These are phyloP conservation scores for Odobenus rosmarus DNA, from an alignment of 2,113 vertebrate genomes.

Conservation along the genomic window DNA sequence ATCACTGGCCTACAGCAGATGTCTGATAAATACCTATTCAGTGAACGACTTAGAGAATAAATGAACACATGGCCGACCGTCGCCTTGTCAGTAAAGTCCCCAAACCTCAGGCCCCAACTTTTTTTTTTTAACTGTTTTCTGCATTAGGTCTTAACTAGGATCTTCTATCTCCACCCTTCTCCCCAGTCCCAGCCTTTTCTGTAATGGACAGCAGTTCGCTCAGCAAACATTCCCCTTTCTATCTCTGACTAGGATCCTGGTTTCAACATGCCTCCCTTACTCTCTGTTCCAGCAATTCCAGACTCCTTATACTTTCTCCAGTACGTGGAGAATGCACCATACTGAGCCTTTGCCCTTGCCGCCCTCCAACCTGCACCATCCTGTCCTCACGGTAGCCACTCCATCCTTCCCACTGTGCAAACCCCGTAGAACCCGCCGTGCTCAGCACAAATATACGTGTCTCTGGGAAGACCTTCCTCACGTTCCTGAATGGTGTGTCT, in stretches of 20 bases:
- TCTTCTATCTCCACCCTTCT: neutral
- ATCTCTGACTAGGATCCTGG: neutral
- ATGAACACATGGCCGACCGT: neutral
- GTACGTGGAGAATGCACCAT: too few relatives aligned
- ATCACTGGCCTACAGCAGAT: neutral
- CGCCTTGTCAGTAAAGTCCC: neutral
- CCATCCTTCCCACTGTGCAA: too few relatives aligned
- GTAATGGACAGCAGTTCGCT: neutral
- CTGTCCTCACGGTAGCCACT: neutral
- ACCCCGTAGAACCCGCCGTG: accelerated
- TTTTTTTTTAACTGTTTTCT: neutral
- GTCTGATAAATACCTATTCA: neutral
- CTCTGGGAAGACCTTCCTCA: neutral
- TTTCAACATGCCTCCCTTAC: too few relatives aligned
- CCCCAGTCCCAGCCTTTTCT: neutral
- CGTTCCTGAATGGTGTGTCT: neutral
- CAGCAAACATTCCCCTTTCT: neutral
- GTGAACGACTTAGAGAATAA: neutral
- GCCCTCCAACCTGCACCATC: neutral
- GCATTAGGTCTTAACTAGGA: too few relatives aligned
- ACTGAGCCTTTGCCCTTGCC: neutral
- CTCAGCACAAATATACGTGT: accelerated
- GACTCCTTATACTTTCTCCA: neutral
- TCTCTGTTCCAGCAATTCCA: too few relatives aligned
- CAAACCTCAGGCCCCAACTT: neutral